phyloP scores from a whole-genome alignment of 2,888 invertebrate species.

The Drosophila ustulata region DNA sequence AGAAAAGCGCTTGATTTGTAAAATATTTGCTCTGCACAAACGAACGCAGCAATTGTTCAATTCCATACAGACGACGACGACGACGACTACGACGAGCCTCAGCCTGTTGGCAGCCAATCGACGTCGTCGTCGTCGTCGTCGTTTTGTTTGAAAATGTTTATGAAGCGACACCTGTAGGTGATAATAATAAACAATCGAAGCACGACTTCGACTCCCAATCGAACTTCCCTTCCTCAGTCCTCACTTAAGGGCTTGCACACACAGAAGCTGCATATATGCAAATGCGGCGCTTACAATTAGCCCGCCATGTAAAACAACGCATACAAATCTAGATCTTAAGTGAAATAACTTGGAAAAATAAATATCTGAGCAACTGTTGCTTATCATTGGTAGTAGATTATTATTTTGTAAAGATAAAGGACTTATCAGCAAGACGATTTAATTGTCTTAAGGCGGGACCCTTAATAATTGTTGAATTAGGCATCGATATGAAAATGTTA shows the following conservation, averaged over 20 bases:
- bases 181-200: constrained; percentile 80
- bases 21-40: constrained; percentile 80
- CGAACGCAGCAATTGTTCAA: constrained; percentile 79
- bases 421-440: no score
- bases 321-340: not conserved
- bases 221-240: constrained; percentile 42
- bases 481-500: no score
- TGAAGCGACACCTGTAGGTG: constrained; percentile 80
- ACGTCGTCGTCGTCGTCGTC: constrained; percentile 27
- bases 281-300: constrained; percentile 19
- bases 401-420: no score
- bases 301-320: not conserved
- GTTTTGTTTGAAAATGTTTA: constrained; percentile 77
- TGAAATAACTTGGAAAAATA: constrained; percentile 1
- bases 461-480: no score
- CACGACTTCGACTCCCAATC: constrained; percentile 68
- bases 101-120: constrained; percentile 35
- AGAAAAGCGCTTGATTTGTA: constrained; percentile 81
- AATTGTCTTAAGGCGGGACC: no score
- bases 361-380: not conserved
- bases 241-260: constrained; percentile 11
- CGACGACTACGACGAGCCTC: constrained; percentile 21
- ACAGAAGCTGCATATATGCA: constrained; percentile 29
- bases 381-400: no score
- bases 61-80: constrained; percentile 59